These are phyloP conservation scores for Theristicus caerulescens DNA, from an alignment of 2,113 vertebrate species.

Conservation along the genomic window DNA sequence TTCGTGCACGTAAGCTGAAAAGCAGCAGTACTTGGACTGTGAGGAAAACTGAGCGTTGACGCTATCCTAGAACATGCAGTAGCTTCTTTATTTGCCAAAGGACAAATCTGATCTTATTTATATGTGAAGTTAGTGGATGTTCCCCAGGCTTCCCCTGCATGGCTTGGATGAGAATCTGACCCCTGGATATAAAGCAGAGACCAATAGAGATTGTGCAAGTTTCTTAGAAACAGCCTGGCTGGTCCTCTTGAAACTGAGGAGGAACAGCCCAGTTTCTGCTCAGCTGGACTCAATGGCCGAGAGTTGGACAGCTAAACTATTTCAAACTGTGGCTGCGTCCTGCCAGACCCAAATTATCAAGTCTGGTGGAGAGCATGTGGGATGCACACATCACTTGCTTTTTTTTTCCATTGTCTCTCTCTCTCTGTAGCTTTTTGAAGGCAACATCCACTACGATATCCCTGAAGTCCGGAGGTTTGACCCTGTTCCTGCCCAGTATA, in stretches of 20 bases:
- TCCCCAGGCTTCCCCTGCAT: neutral
- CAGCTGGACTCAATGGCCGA: neutral
- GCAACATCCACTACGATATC: slow-evolving; percentile 94
- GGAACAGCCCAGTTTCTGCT: neutral
- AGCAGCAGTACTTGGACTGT: neutral
- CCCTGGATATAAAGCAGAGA: neutral
- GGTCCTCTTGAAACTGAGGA: neutral
- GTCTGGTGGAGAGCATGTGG: neutral
- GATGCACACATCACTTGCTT: neutral
- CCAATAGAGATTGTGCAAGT: slow-evolving; percentile 22
- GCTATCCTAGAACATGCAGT: neutral
- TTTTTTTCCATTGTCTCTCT: neutral
- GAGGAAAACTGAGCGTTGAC: neutral
- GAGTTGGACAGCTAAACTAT: neutral
- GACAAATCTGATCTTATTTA: slow-evolving; percentile 26
- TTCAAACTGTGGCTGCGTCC: neutral
- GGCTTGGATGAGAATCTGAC: slow-evolving; percentile 30
- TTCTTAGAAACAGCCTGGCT: slow-evolving; percentile 33
- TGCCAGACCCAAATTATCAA: neutral
- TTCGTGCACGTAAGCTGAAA: neutral
- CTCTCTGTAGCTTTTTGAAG: slow-evolving; percentile 88
- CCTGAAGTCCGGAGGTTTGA: slow-evolving; percentile 95
- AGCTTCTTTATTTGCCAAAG: slow-evolving; percentile 13
- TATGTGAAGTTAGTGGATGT: neutral
- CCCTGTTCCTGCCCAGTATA: slow-evolving; percentile 86